Evolutionary conservation across 2,797 vertebrate genomes (phyloP).

Genomic region (Furcifer pardalis): DNA sequence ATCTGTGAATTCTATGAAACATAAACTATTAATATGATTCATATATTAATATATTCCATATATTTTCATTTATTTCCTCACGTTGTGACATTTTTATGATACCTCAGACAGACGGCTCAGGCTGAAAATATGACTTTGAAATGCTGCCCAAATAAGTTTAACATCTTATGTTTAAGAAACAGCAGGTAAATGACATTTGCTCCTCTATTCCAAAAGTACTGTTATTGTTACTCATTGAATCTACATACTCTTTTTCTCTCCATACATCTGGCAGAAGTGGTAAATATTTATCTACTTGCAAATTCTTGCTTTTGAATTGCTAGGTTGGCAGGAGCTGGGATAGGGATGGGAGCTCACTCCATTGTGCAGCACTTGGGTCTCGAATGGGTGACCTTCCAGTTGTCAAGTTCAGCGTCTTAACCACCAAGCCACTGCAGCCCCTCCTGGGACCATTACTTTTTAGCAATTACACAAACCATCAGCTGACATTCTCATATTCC

Average conservation of each 20-base stretch:
- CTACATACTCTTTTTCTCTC: accelerated
- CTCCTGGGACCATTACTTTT: no score
- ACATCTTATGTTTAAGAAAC: slow-evolving; percentile 24
- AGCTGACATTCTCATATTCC: no score
- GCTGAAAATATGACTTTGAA: slow-evolving; percentile 18
- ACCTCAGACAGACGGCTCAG: background rate
- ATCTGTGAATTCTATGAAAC: background rate
- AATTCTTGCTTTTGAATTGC: no score
- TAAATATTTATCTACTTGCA: no score
- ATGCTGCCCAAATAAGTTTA: slow-evolving; percentile 21
- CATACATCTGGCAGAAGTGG: background rate
- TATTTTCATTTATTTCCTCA: slow-evolving; percentile 18
- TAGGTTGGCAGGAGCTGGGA: no score
- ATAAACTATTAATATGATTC: slow-evolving; percentile 1
- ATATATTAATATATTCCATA: slow-evolving; percentile 27
- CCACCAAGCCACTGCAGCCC: no score
- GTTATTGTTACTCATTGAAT: background rate
- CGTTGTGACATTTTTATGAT: slow-evolving; percentile 3
- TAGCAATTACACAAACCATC: no score
- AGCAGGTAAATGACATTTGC: background rate
- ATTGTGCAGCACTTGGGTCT: no score
- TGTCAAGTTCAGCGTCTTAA: no score
- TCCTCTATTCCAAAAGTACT: background rate
- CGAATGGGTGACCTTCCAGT: no score
- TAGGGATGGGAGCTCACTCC: no score